Base-by-base conservation (phyloP, 2,888 invertebrate species). In the Carcina quercana region DNA sequence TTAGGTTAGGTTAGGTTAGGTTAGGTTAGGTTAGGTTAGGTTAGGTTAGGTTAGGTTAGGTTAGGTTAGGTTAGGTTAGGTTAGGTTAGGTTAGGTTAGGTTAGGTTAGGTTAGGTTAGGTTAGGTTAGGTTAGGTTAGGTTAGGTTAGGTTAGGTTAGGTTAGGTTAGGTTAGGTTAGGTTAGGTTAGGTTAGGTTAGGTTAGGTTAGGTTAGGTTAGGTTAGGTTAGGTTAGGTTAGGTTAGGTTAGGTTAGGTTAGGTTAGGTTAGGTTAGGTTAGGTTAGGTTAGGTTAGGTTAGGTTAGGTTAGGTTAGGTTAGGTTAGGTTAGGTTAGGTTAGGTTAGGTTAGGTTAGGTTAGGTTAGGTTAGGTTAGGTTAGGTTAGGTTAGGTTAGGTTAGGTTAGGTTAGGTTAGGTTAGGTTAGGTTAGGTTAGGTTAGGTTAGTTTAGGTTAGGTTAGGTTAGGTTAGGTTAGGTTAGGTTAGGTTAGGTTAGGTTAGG, bases 1-100 rank as follows among this genome's bases (percentile, higher is more conserved):
- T 35, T 38, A 35, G 40, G 40, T 40, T 40, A 35, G 40, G 40
- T 40, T 40, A 35, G 40, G 39, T 39, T 39, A 32, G 40, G 40
- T 40, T 40, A 34, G 40, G 40, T 40, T 40, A 35, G 40, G 40
- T 37, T 37, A 28, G 37, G 40, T 35, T 38, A 33, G 35, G 40
- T 32, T 24, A 34, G 37, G 32, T 35, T 36, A 32, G 39, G 33
- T 36, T 33, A 31, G 34, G 39, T 35, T n/a, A 22, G 22, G 10
- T 5, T n/a, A 22, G 7, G 22, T 22, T n/a, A n/a, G 10, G 22
- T 7, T 12, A 25, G 5, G 13, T 12, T 5, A 25, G 10, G 10
- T n/a, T n/a, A 34, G 38, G 36, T 34, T 37, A 32, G 36, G 36
- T 35, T 33, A 28, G 36, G 38, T 34, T 28, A 29, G 25, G 19